A percentile compares a stretch with the other conserved stretches of the same genome.
Evolutionary conservation across 2,888 invertebrate species (phyloP).

Genomic region (Neelides folsomi): DNA sequence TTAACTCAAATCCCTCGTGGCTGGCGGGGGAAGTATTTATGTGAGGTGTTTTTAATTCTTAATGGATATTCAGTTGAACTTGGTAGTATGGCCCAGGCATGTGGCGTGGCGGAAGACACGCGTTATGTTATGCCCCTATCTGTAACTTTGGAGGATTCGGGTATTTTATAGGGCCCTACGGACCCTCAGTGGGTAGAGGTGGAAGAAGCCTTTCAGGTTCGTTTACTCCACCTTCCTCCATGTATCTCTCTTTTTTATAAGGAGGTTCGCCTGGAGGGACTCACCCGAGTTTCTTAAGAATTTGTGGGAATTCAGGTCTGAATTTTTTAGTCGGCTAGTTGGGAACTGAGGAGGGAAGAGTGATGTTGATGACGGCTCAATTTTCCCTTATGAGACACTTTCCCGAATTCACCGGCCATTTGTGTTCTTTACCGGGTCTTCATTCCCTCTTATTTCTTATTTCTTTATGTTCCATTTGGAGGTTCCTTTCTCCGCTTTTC

Average conservation of each 20-base stretch:
- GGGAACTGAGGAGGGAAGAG: conserved; percentile 1
- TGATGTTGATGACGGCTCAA: conserved; percentile 16
- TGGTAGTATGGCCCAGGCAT: conserved; percentile 15
- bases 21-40: conserved; percentile 31
- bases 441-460: not conserved
- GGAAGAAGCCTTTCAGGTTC: not conserved
- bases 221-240: too few species aligned
- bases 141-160: conserved; percentile 1
- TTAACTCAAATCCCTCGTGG: conserved; percentile 27
- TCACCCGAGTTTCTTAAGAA: conserved; percentile 7
- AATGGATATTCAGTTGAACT: conserved; percentile 32
- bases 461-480: not conserved
- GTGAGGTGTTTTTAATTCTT: conserved; percentile 33
- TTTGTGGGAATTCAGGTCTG: conserved; percentile 18
- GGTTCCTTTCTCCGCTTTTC: not conserved
- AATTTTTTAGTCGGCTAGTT: conserved; percentile 24
- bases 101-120: not conserved
- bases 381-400: conserved; percentile 8
- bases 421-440: conserved; percentile 2
- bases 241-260: too few species aligned
- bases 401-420: conserved; percentile 1
- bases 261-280: too few species aligned
- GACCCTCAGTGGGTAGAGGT: conserved; percentile 5
- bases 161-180: conserved; percentile 32
- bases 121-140: not conserved